Evolutionary conservation across 2,797 vertebrate genomes (phyloP).

Genomic region (Astyanax mexicanus): DNA sequence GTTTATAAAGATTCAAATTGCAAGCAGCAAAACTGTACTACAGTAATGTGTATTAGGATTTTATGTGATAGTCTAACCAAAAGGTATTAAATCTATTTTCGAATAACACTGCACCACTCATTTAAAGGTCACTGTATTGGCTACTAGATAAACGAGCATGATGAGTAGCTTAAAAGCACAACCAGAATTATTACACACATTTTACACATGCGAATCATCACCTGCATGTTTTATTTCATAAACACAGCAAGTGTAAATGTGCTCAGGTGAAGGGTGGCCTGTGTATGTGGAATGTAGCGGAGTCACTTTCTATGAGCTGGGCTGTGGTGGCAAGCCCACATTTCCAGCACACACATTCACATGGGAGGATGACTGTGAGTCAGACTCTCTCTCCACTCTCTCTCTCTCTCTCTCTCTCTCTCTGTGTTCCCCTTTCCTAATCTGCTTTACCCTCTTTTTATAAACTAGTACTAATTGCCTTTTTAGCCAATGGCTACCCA

Average conservation of each 20-base stretch:
- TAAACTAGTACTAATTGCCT: background rate
- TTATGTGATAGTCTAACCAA: too few species aligned
- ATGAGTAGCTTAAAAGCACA: background rate
- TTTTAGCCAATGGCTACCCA: too few species aligned
- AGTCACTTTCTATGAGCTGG: constrained; percentile 58
- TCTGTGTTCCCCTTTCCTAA: background rate
- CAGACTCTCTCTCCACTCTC: constrained; percentile 14
- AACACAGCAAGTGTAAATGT: constrained; percentile 24
- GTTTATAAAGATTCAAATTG: too few species aligned
- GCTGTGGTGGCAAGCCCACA: constrained; percentile 47
- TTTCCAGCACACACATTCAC: constrained; percentile 62
- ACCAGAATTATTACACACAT: background rate
- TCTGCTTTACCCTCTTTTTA: too few species aligned
- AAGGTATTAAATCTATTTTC: too few species aligned
- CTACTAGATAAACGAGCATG: too few species aligned
- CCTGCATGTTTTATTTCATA: background rate
- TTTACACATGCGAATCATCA: background rate
- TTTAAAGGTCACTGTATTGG: too few species aligned
- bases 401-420: background rate
- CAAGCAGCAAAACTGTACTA: too few species aligned
- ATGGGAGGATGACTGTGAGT: constrained; percentile 48
- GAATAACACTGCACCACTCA: too few species aligned
- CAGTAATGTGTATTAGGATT: too few species aligned
- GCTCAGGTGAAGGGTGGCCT: constrained; percentile 40
- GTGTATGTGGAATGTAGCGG: constrained; percentile 70